Conservation (phyloP, 1,140 invertebrate genomes). For the Paraescarpia echinospica region DNA sequence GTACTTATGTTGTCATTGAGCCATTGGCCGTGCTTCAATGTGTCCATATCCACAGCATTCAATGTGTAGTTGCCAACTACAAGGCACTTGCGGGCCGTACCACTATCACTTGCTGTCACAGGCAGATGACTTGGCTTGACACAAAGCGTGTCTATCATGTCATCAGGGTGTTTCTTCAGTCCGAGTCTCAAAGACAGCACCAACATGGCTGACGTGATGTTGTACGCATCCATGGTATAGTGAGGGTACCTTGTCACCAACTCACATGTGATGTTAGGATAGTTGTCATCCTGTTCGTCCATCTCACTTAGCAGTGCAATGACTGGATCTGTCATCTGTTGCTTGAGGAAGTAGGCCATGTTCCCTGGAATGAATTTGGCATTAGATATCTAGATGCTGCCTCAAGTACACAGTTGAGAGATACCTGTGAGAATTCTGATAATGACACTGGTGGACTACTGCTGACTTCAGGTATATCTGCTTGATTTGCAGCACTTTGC, state of each 20-base stretch:
- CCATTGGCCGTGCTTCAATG: background rate
- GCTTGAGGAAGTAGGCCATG: background rate
- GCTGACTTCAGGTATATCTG: too few species aligned
- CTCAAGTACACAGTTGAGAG: background rate
- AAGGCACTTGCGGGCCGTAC: background rate
- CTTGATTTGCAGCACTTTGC: too few species aligned
- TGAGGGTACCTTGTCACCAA: background rate
- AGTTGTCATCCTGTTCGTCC: background rate
- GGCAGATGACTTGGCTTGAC: background rate
- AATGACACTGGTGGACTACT: background rate
- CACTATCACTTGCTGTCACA: background rate
- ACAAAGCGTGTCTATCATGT: background rate
- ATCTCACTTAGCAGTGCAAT: background rate
- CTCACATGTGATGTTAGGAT: background rate
- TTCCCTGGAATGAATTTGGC: background rate
- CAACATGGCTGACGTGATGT: background rate
- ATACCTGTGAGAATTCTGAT: background rate
- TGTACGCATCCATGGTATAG: background rate
- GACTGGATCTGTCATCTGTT: background rate
- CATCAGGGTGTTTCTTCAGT: background rate
- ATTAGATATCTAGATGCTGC: background rate
- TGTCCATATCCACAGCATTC: background rate
- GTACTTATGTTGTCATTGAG: background rate
- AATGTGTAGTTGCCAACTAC: background rate
- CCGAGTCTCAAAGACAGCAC: background rate